A percentile compares a stretch with the other conserved stretches of the same genome.
Evolutionary conservation across 2,113 vertebrate species (phyloP).

Genomic region (Meleagris gallopavo): DNA sequence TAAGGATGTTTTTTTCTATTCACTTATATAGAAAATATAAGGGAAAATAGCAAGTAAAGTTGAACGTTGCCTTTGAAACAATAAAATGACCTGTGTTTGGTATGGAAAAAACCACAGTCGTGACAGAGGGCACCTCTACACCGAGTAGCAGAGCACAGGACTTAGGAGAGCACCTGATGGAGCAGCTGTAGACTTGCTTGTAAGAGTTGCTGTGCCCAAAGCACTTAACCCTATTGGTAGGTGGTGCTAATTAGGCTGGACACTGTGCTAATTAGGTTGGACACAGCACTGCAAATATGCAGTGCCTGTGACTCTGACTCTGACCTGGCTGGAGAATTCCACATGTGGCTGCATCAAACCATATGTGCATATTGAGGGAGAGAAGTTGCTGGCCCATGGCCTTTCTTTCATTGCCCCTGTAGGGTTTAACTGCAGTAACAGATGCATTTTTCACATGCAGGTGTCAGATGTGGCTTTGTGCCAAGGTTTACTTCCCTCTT

Average conservation of each 20-base stretch:
- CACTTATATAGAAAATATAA: not conserved
- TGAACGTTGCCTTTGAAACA: not conserved
- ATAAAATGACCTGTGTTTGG: not conserved
- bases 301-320: not conserved
- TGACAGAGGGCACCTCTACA: not conserved
- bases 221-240: slow-evolving; percentile 54
- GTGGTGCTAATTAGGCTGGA: slow-evolving; percentile 54
- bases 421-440: slow-evolving; percentile 17
- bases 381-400: not conserved
- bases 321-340: slow-evolving; percentile 15
- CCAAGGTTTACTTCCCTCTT: not conserved
- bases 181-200: not conserved
- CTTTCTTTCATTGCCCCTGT: not conserved
- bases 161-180: not conserved
- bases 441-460: slow-evolving; percentile 6
- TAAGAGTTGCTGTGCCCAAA: not conserved
- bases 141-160: not conserved
- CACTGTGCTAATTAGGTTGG: slow-evolving; percentile 43
- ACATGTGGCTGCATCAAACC: not conserved
- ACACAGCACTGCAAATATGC: not conserved
- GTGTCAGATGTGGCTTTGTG: slow-evolving; percentile 4
- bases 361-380: not conserved
- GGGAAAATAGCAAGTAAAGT: not conserved
- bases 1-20: not conserved
- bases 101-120: not conserved